A percentile compares a stretch with the other conserved stretches of the same genome.
phyloP scores from a whole-genome alignment of 2,113 vertebrate species.

The Chaenogobius annularis region DNA sequence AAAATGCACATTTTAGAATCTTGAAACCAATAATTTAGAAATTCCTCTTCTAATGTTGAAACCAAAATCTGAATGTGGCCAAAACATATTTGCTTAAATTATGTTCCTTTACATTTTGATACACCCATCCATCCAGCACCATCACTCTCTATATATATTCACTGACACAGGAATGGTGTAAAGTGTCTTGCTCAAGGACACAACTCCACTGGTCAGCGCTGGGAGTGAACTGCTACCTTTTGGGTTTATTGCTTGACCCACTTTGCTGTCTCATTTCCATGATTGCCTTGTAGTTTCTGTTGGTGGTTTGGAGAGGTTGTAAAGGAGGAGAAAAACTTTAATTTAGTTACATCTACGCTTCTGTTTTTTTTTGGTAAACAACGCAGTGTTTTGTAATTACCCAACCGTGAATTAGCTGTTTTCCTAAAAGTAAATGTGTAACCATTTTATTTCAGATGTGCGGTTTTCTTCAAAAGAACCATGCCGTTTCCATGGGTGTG shows the following conservation, averaged over 20 bases:
- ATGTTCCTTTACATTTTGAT: too few species aligned
- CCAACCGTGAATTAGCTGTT: background rate
- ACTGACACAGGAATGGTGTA: too few species aligned
- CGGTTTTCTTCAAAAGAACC: slow-evolving; percentile 15
- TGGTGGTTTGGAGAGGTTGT: too few species aligned
- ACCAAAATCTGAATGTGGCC: background rate
- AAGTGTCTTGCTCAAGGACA: background rate
- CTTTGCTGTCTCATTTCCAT: too few species aligned
- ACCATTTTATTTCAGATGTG: slow-evolving; percentile 24
- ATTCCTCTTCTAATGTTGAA: background rate
- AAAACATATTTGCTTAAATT: background rate
- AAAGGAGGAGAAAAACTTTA: too few species aligned
- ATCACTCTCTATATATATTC: too few species aligned
- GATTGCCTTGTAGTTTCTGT: too few species aligned
- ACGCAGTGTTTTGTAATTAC: background rate
- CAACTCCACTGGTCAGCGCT: background rate
- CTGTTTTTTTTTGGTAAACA: too few species aligned
- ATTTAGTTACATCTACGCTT: too few species aligned
- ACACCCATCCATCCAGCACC: background rate
- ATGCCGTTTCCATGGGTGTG: slow-evolving; percentile 61
- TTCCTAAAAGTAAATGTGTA: background rate
- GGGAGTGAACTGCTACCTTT: too few species aligned
- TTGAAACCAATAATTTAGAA: background rate
- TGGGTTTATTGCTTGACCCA: too few species aligned
- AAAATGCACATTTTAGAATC: background rate